Evolutionary conservation across 1,140 invertebrate genomes (phyloP).

Genomic region (Eurosta solidaginis): DNA sequence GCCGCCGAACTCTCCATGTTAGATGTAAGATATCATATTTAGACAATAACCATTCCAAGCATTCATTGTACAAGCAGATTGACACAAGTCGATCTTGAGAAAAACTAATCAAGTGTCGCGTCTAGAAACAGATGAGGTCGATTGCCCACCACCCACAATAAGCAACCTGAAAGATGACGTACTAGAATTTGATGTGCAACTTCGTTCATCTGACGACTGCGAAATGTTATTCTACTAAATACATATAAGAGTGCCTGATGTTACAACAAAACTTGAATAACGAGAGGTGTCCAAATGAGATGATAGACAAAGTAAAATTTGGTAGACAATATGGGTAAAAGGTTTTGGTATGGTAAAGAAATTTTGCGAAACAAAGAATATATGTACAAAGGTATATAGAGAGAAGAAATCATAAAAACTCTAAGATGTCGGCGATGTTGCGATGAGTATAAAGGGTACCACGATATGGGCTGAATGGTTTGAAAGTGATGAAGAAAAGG

Average conservation of each 20-base stretch:
- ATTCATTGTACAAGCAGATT: slow-evolving; percentile 35
- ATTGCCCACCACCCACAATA: not conserved
- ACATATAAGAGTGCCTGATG: slow-evolving; percentile 54
- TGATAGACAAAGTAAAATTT: slow-evolving; percentile 45
- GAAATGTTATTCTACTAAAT: slow-evolving; percentile 56
- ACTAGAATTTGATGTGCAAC: slow-evolving; percentile 45
- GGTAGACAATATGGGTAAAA: slow-evolving; percentile 22
- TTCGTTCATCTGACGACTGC: slow-evolving; percentile 55
- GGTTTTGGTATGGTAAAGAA: no score
- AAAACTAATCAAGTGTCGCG: slow-evolving; percentile 56
- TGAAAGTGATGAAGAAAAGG: no score
- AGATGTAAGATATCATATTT: not conserved
- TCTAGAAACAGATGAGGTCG: slow-evolving; percentile 42
- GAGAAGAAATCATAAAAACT: no score
- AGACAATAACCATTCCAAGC: slow-evolving; percentile 45
- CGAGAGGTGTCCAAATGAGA: slow-evolving; percentile 39
- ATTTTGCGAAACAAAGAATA: no score
- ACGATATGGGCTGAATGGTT: no score
- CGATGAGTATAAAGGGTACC: no score
- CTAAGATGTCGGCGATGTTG: no score
- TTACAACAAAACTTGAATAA: slow-evolving; percentile 38
- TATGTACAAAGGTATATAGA: no score
- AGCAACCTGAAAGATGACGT: not conserved
- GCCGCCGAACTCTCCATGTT: not conserved
- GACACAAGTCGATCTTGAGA: slow-evolving; percentile 43